Evolutionary conservation across 2,113 vertebrate species (phyloP).

Genomic region (Chaetodon auriga): DNA sequence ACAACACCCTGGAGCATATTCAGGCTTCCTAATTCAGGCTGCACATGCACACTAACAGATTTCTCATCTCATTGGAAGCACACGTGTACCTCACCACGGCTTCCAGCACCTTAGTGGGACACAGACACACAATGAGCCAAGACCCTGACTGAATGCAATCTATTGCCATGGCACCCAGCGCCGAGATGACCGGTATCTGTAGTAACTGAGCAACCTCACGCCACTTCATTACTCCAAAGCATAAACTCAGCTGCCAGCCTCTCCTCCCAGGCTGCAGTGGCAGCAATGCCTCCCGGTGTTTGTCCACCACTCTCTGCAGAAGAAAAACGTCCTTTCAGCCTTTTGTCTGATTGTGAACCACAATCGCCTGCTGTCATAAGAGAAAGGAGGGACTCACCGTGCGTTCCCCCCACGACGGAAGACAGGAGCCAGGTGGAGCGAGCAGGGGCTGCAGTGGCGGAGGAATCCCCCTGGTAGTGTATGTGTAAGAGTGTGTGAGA

Average conservation of each 20-base stretch:
- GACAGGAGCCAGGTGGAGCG: conserved; percentile 71
- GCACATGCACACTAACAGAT: conserved; percentile 37
- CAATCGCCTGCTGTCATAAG: conserved; percentile 62
- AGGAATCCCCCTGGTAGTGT: conserved; percentile 79
- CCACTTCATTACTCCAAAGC: conserved; percentile 61
- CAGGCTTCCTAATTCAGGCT: conserved; percentile 23
- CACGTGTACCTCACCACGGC: conserved; percentile 41
- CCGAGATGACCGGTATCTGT: conserved; percentile 68
- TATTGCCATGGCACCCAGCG: conserved; percentile 61
- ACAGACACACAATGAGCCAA: conserved; percentile 41
- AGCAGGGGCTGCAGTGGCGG: conserved; percentile 69
- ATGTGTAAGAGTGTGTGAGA: conserved; percentile 74
- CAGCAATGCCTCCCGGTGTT: conserved; percentile 57
- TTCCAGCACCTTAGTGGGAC: conserved; percentile 44
- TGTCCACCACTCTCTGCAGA: conserved; percentile 46
- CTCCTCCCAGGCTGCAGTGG: conserved; percentile 59
- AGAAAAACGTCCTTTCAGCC: conserved; percentile 50
- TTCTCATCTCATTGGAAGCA: conserved; percentile 10
- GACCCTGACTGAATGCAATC: conserved; percentile 47
- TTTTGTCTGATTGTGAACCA: conserved; percentile 68
- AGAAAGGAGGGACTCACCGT: conserved; percentile 74
- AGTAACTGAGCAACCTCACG: conserved; percentile 67
- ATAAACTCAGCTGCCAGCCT: conserved; percentile 67
- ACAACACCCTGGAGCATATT: conserved; percentile 55
- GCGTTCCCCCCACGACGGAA: conserved; percentile 34